Percentiles rank a stretch among this genome's conserved stretches.
These are phyloP conservation scores for Ageneiosus marmoratus DNA, from an alignment of 2,113 vertebrate genomes.

Conservation along the genomic window DNA sequence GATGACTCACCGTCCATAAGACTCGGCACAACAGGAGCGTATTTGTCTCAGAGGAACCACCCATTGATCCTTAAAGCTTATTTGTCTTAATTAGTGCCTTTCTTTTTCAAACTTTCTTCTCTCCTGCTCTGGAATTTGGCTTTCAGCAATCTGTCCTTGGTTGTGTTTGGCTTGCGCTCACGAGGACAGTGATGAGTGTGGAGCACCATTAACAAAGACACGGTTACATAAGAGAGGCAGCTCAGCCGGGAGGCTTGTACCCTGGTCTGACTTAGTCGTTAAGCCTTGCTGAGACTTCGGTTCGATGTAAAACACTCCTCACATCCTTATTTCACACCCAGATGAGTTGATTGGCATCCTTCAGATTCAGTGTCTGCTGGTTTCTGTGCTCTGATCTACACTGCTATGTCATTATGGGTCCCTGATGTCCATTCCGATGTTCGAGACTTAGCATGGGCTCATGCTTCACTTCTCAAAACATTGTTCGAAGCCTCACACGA, in stretches of 20 bases:
- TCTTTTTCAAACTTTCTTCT: constrained; percentile 18
- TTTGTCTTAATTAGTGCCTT: constrained; percentile 32
- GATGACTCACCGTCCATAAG: constrained; percentile 29
- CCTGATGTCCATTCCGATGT: constrained; percentile 16
- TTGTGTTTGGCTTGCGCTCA: constrained; percentile 17
- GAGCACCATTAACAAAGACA: constrained; percentile 24
- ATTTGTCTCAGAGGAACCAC: background rate
- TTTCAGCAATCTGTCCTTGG: constrained; percentile 6
- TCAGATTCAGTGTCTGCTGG: background rate
- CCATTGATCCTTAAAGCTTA: constrained; percentile 18
- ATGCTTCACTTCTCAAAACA: background rate
- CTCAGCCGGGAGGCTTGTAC: constrained; percentile 31
- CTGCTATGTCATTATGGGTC: constrained; percentile 2
- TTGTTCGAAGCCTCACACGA: background rate
- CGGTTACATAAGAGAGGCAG: constrained; percentile 26
- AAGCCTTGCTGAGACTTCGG: constrained; percentile 2
- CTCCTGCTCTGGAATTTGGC: constrained; percentile 23
- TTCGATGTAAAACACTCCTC: background rate
- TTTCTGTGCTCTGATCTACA: background rate
- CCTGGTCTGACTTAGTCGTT: constrained; percentile 4
- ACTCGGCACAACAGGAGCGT: background rate
- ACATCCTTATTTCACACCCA: background rate
- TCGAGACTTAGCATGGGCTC: background rate
- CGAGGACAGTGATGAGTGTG: constrained; percentile 11
- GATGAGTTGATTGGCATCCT: background rate